Base-by-base conservation (phyloP, 2,888 invertebrate genomes). In the Xestobium rufovillosum region DNA sequence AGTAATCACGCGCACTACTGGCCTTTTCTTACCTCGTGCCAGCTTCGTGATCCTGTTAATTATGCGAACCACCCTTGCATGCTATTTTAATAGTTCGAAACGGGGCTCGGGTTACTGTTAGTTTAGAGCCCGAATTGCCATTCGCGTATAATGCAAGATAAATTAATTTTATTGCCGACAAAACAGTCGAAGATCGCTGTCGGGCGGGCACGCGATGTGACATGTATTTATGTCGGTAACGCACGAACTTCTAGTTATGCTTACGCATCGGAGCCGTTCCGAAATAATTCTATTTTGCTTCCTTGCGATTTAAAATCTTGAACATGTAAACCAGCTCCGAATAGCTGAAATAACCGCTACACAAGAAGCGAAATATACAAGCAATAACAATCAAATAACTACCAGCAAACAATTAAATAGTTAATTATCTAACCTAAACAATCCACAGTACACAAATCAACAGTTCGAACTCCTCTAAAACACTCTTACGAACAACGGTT, bases 141-240 rank as follows among this genome's bases (percentile, higher is more conserved):
- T 53, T 52, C 53, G 56, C 55, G 52, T 58, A 52, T 55, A 57
- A 55, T 55, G 54, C 52, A 60, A 63, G 65, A 65, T 66, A 66
- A 66, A 67, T 66, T 66, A 66, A 67, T 67, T 67, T 66, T 64
- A 65, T 65, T 63, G 62, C 63, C 60, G 60, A 59, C 65, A 66
- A 65, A 66, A 65, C 64, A 65, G 65, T 56, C 60, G 53, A 61
- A 64, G 63, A 64, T 64, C 61, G 63, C 63, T 63, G 63, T 61
- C 64, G 60, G 53, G 54, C 52, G 44, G 50, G 57, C 66, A 66
- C 65, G 66, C 66, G 60, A 65, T 57, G 57, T 57, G 60, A 61
- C 63, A 56, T 59, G 60, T 60, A 62, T 61, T 61, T 60, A 60
- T 59, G 52, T 42, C 34, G 38, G 35, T 32, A 25, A 38, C 41